Evolutionary conservation across 2,113 vertebrate genomes (phyloP).

Genomic region (Caretta caretta): DNA sequence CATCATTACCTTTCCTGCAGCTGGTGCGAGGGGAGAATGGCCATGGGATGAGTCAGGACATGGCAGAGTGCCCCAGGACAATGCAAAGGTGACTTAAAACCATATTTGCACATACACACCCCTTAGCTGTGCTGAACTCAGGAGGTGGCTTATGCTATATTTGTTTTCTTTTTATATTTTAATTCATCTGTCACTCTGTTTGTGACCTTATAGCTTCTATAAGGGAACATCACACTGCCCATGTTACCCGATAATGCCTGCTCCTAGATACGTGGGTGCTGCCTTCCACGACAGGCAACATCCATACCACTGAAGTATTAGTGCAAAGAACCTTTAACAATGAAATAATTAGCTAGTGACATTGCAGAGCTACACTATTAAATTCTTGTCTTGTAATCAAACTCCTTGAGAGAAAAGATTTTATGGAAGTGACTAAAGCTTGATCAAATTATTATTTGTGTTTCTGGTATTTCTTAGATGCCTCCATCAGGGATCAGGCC

Average conservation of each 20-base stretch:
- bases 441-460: conserved; percentile 1
- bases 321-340: neutral
- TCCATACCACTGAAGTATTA: neutral
- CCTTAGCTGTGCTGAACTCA: neutral
- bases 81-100: neutral
- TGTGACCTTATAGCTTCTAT: neutral
- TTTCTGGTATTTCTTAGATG: neutral
- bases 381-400: conserved; percentile 8
- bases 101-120: neutral
- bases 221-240: fast-evolving
- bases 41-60: neutral
- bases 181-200: neutral
- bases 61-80: neutral
- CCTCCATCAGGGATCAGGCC: neutral
- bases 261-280: neutral
- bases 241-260: neutral
- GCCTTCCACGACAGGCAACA: neutral
- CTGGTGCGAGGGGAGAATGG: fast-evolving
- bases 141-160: neutral
- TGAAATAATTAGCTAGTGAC: conserved; percentile 12
- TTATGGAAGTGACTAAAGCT: conserved; percentile 21
- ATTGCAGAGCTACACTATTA: neutral
- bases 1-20: neutral
- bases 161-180: neutral
- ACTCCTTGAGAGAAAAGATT: conserved; percentile 22